Percentiles rank a stretch among this genome's conserved stretches.
These are phyloP conservation scores for Eupithecia pulchellata DNA, from an alignment of 2,888 invertebrate genomes.

Conservation along the genomic window DNA sequence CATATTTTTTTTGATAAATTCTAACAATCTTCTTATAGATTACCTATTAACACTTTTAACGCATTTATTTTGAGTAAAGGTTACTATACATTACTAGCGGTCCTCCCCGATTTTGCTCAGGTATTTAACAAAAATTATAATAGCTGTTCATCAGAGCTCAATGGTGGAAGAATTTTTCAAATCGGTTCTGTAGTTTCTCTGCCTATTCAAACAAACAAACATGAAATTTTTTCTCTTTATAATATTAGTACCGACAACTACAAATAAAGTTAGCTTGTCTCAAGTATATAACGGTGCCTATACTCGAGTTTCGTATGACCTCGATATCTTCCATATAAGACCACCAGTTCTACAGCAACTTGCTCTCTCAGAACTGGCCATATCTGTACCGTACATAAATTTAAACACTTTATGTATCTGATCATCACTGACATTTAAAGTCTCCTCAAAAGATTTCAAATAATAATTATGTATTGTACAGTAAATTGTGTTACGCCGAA, in stretches of 20 bases:
- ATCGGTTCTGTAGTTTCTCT: too few relatives aligned
- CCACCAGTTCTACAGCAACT: conserved; percentile 37
- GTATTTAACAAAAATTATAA: too few relatives aligned
- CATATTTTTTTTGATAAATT: neutral
- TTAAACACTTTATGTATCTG: neutral
- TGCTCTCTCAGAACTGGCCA: conserved; percentile 21
- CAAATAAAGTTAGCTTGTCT: conserved; percentile 1
- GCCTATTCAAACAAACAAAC: too few relatives aligned
- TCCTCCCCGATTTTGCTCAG: too few relatives aligned
- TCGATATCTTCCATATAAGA: conserved; percentile 46
- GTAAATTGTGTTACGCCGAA: neutral
- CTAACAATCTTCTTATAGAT: neutral
- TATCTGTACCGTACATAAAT: neutral
- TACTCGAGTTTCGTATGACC: conserved; percentile 40
- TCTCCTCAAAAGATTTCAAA: neutral
- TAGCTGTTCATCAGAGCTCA: too few relatives aligned
- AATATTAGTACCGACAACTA: too few relatives aligned
- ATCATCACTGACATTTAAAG: neutral
- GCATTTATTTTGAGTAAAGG: neutral
- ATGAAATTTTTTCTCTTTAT: too few relatives aligned
- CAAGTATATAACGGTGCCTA: conserved; percentile 43
- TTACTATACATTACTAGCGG: neutral
- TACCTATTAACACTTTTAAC: neutral
- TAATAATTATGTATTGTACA: neutral
- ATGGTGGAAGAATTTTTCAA: too few relatives aligned